These are phyloP conservation scores for Pipistrellus pygmaeus DNA, from an alignment of 2,797 vertebrate species.

Conservation along the genomic window DNA sequence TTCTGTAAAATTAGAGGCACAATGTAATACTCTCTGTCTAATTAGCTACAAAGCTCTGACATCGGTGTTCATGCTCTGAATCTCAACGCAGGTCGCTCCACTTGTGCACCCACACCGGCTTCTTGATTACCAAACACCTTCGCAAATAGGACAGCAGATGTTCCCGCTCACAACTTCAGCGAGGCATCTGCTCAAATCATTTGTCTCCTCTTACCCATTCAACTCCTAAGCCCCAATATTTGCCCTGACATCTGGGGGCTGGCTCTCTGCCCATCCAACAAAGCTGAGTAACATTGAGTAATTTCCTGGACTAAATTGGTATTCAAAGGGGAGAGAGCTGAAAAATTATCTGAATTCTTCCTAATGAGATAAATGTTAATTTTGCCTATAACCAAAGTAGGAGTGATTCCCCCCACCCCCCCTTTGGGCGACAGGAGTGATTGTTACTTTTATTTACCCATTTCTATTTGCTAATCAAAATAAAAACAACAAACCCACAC, in stretches of 20 bases:
- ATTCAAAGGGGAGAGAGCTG: neutral
- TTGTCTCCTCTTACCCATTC: slow-evolving; percentile 44
- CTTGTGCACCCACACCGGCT: slow-evolving; percentile 18
- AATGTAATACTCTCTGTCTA: slow-evolving; percentile 68
- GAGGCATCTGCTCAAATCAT: slow-evolving; percentile 56
- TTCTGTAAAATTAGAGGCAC: slow-evolving; percentile 69
- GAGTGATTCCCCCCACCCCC: neutral
- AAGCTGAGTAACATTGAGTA: slow-evolving; percentile 7
- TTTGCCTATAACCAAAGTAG: neutral
- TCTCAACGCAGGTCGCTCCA: slow-evolving; percentile 50
- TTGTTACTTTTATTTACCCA: slow-evolving; percentile 36
- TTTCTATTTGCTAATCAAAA: slow-evolving; percentile 6
- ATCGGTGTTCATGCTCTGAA: slow-evolving; percentile 69
- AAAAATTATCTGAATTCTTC: slow-evolving; percentile 48
- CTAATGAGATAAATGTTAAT: slow-evolving; percentile 16
- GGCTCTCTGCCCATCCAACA: slow-evolving; percentile 21
- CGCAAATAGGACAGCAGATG: slow-evolving; percentile 66
- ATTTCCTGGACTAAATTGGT: slow-evolving; percentile 20
- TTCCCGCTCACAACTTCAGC: slow-evolving; percentile 37
- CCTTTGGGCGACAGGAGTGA: neutral
- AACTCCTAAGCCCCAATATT: neutral
- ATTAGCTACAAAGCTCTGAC: slow-evolving; percentile 67
- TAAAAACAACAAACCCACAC: neutral
- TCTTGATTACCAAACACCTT: slow-evolving; percentile 65
- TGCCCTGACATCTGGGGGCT: slow-evolving; percentile 60